phyloP scores from a whole-genome alignment of 2,113 vertebrate species.

The Podilymbus podiceps region DNA sequence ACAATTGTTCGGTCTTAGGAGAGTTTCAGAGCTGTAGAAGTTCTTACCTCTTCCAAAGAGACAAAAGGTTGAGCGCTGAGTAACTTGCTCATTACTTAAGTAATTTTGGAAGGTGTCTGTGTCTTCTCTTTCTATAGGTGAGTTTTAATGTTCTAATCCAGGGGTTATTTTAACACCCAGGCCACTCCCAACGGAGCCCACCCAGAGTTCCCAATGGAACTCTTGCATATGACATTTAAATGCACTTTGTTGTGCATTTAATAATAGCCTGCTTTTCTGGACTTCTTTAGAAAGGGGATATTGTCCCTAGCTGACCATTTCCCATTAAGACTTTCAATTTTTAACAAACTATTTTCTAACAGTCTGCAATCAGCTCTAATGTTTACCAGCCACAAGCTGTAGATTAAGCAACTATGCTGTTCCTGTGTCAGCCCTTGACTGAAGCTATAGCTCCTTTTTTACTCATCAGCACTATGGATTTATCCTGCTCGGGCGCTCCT shows the following conservation, averaged over 20 bases:
- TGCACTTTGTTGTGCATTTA: neutral
- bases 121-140: neutral
- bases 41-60: neutral
- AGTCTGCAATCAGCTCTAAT: neutral
- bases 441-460: neutral
- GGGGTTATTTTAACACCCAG: neutral
- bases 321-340: neutral
- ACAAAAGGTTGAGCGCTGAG: neutral
- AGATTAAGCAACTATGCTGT: fast-evolving
- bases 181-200: too few species aligned
- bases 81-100: neutral
- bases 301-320: neutral
- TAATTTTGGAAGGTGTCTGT: neutral
- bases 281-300: neutral
- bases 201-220: neutral
- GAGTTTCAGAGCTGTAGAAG: neutral
- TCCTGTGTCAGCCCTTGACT: neutral
- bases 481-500: neutral
- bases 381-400: neutral
- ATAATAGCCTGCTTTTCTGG: neutral
- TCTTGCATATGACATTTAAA: neutral
- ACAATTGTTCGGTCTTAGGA: neutral
- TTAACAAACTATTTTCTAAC: neutral
- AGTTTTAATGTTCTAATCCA: neutral
- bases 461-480: neutral